Base-by-base conservation (phyloP, 2,113 vertebrate genomes). In the Microtus montanus region DNA sequence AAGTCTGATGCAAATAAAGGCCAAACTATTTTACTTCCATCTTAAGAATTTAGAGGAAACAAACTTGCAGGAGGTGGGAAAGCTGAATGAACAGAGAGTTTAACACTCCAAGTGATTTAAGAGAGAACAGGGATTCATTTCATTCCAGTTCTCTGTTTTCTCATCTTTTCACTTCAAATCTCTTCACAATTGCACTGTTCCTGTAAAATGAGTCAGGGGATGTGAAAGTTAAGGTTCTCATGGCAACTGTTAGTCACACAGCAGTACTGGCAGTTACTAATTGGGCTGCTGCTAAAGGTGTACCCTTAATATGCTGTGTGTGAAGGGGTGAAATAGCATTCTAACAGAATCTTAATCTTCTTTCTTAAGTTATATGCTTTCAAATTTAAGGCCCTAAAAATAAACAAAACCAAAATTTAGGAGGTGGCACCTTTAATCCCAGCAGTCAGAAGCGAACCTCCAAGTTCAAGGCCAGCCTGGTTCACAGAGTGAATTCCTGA, bases 1-100 rank as follows among this genome's bases (percentile, higher is more conserved):
- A 94, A 95, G 79, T 87, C 84, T 73, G 75, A 80, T 93, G 84
- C 90, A 97, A 97, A 97, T 90, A 95, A 96, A 97, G 93, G 96
- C 95, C 96, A 97, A 91, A 88, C 77, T 92, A 87, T 95, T 92
- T 97, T 87, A 73, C 79, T 87, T 82, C 75, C 58, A 95, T 77
- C 52, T 89, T 79, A 88, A 80, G 52, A 68, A 93, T 88, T 75
- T 74, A 91, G 75, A 90, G 90, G 41, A 97, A 94, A 95, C 68
- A 92, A 94, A 95, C 54, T 71, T 49, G 74, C 30, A 87, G 0
- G 49, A 83, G 70, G 84, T n/a, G 14, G 64, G 78, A 90, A 61
- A 73, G 79, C 38, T 35, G 71, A 94, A 92, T 44, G 88, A 92
- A 22, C 61, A 38, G 61, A 38, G 61, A 88, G 83, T 33, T 77